A percentile compares a stretch with the other conserved stretches of the same genome.
Conservation (phyloP, 2,113 vertebrate genomes). For the Tragelaphus buxtoni region DNA sequence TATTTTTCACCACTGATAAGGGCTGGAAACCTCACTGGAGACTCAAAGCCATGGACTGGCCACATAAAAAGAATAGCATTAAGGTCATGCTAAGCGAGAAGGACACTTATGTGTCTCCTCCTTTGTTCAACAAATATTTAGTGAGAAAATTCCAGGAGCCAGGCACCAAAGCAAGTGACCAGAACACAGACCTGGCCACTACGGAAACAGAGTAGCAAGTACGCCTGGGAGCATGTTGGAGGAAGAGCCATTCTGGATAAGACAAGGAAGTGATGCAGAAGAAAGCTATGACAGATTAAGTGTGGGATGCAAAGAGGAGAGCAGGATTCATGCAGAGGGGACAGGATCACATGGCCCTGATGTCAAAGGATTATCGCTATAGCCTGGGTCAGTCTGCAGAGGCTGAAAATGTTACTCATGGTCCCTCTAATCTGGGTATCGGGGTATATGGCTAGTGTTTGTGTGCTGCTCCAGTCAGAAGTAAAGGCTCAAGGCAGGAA, state of each 20-base stretch:
- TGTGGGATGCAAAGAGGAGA: too few relatives aligned
- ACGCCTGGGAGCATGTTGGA: not conserved
- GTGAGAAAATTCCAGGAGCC: not conserved
- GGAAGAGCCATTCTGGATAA: not conserved
- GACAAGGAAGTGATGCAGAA: not conserved
- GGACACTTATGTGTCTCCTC: not conserved
- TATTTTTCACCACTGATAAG: not conserved
- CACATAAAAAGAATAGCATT: not conserved
- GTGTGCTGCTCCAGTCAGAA: accelerated
- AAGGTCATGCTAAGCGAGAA: not conserved
- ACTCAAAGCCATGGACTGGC: not conserved
- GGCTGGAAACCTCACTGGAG: not conserved
- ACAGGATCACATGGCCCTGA: accelerated
- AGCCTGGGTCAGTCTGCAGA: not conserved
- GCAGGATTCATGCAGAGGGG: not conserved
- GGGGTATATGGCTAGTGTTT: not conserved
- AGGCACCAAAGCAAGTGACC: not conserved
- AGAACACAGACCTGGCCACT: not conserved
- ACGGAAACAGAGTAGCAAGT: not conserved
- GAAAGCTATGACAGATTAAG: not conserved
- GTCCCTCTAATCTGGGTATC: not conserved
- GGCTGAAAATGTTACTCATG: not conserved
- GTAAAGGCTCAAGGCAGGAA: not conserved
- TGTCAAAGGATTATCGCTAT: not conserved
- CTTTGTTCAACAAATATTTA: not conserved